phyloP scores from a whole-genome alignment of 1,140 invertebrate genomes.

The Drosophila bipectinata region DNA sequence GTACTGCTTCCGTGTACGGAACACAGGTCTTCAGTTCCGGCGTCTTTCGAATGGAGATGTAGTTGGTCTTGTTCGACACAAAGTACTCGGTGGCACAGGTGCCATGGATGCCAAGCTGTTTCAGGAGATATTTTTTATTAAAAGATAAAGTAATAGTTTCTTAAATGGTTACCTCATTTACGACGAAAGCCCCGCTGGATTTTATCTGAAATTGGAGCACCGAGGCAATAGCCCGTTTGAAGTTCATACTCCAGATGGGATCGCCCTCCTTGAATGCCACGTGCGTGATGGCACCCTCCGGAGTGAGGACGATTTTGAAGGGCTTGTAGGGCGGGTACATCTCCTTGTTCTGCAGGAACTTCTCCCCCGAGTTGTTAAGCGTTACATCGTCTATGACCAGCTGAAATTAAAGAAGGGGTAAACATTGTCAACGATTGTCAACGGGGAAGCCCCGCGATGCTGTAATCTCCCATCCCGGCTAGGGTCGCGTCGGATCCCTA shows the following conservation, averaged over 20 bases:
- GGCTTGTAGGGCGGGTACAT: slow-evolving; percentile 83
- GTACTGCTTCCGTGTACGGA: slow-evolving; percentile 75
- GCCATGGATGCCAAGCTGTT: slow-evolving; percentile 77
- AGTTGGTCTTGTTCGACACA: slow-evolving; percentile 79
- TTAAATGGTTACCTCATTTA: slow-evolving; percentile 83
- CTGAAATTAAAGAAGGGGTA: slow-evolving; percentile 29
- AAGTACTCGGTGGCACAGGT: slow-evolving; percentile 82
- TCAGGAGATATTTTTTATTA: not conserved
- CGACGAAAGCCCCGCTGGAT: slow-evolving; percentile 84
- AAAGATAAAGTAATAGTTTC: not conserved
- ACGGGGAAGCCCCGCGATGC: slow-evolving; percentile 25
- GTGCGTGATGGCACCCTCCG: slow-evolving; percentile 71
- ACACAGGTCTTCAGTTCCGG: slow-evolving; percentile 76
- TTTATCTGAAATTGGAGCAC: slow-evolving; percentile 86
- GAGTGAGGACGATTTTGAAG: slow-evolving; percentile 75
- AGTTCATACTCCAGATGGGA: slow-evolving; percentile 88
- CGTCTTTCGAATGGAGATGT: slow-evolving; percentile 80
- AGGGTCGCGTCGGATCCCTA: slow-evolving; percentile 23
- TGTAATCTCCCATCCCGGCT: slow-evolving; percentile 16
- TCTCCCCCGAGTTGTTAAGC: slow-evolving; percentile 81
- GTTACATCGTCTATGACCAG: slow-evolving; percentile 82
- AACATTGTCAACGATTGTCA: slow-evolving; percentile 6
- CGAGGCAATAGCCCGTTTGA: slow-evolving; percentile 87
- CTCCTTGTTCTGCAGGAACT: slow-evolving; percentile 82
- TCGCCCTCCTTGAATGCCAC: slow-evolving; percentile 84